Conservation (phyloP, 1,140 invertebrate species). For the Platorchestia sp. region DNA sequence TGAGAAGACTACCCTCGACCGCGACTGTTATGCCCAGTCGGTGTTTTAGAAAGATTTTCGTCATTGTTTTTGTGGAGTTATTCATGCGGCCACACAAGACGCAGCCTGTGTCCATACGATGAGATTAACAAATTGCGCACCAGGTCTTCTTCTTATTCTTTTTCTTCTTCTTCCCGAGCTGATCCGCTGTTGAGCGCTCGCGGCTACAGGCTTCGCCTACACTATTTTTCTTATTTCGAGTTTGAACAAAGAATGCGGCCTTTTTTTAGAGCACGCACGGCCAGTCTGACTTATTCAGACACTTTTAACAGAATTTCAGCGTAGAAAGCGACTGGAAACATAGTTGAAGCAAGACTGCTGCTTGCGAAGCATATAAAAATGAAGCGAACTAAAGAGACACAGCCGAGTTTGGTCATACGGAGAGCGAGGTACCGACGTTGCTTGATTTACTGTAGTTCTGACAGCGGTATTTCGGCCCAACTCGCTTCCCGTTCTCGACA, state of each 20-base stretch:
- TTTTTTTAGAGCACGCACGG: background rate
- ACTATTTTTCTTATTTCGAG: slow-evolving; percentile 10
- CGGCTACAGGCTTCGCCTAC: background rate
- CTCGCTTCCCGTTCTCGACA: background rate
- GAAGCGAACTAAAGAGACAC: background rate
- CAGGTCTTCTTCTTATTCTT: background rate
- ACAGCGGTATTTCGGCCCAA: background rate
- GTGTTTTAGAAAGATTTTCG: slow-evolving; percentile 17
- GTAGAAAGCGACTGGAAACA: background rate
- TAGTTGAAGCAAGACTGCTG: background rate
- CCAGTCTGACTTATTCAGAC: background rate
- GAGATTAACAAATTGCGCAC: slow-evolving; percentile 28
- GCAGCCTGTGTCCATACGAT: slow-evolving; percentile 12
- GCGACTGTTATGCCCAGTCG: background rate
- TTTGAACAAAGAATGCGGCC: background rate
- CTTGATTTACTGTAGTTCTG: background rate
- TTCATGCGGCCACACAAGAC: slow-evolving; percentile 10
- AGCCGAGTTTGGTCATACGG: background rate
- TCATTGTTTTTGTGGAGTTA: slow-evolving; percentile 31
- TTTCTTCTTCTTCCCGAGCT: background rate
- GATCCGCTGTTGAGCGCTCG: background rate
- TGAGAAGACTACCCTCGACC: background rate
- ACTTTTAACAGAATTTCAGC: background rate
- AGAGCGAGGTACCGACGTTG: background rate
- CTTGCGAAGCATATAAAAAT: background rate